Evolutionary conservation across 2,113 vertebrate genomes (phyloP).

Genomic region (Nettapus auritus): DNA sequence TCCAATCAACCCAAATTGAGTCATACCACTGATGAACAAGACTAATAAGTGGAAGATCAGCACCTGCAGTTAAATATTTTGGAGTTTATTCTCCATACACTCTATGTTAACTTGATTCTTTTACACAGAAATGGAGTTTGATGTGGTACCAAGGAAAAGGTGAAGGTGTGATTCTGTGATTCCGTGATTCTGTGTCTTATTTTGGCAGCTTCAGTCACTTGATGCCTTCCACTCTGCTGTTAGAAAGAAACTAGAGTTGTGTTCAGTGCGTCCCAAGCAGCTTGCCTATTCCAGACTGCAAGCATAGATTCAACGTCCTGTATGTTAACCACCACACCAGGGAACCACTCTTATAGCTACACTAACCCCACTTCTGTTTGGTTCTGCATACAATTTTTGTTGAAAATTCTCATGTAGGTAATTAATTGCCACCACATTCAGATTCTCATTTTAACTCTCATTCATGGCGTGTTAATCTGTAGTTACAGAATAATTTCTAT

Average conservation of each 20-base stretch:
- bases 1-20: not conserved
- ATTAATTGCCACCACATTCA: not conserved
- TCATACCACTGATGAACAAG: not conserved
- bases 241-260: not conserved
- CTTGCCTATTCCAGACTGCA: not conserved
- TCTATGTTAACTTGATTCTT: not conserved
- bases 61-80: not conserved
- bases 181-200: no score
- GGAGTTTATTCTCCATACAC: not conserved
- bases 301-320: not conserved
- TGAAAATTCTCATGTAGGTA: not conserved
- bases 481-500: not conserved
- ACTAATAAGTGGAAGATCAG: not conserved
- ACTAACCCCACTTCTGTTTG: not conserved
- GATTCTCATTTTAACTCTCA: not conserved
- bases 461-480: not conserved
- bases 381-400: not conserved
- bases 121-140: not conserved
- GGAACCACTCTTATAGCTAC: not conserved
- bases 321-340: fast-evolving
- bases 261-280: not conserved
- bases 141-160: not conserved
- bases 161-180: no score
- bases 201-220: not conserved
- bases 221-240: not conserved